A percentile compares a stretch with the other conserved stretches of the same genome.
phyloP scores from a whole-genome alignment of 2,113 vertebrate species.

The Ahaetulla prasina region DNA sequence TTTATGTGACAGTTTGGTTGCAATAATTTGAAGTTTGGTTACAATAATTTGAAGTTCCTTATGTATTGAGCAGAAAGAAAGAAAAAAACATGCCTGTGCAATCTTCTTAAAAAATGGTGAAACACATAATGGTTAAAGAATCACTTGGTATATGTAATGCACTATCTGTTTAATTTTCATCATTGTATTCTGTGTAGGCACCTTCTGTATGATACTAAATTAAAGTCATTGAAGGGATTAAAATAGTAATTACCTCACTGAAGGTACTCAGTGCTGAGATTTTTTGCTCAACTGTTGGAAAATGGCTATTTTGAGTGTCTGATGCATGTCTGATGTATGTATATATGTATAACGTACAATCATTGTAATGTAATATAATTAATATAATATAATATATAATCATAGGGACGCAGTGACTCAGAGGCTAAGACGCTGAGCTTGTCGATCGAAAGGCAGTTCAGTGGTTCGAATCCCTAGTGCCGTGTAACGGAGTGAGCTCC shows the following conservation, averaged over 20 bases:
- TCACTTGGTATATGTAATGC: neutral
- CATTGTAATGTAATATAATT: neutral
- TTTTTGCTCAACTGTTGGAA: neutral
- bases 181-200: neutral
- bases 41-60: neutral
- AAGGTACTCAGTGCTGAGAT: neutral
- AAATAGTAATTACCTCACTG: neutral
- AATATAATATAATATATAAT: neutral
- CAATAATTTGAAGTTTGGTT: neutral
- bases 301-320: neutral
- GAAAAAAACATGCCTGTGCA: neutral
- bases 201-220: neutral
- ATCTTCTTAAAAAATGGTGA: neutral
- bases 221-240: neutral
- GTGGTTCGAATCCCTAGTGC: too few relatives aligned
- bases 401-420: too few relatives aligned
- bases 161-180: neutral
- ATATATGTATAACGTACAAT: neutral
- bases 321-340: too few relatives aligned
- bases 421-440: too few relatives aligned
- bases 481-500: too few relatives aligned
- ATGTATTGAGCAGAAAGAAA: neutral
- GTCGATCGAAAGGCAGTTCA: too few relatives aligned
- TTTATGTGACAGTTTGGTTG: neutral
- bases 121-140: neutral